Conservation (phyloP, 2,888 invertebrate species). For the Sericinus montela region DNA sequence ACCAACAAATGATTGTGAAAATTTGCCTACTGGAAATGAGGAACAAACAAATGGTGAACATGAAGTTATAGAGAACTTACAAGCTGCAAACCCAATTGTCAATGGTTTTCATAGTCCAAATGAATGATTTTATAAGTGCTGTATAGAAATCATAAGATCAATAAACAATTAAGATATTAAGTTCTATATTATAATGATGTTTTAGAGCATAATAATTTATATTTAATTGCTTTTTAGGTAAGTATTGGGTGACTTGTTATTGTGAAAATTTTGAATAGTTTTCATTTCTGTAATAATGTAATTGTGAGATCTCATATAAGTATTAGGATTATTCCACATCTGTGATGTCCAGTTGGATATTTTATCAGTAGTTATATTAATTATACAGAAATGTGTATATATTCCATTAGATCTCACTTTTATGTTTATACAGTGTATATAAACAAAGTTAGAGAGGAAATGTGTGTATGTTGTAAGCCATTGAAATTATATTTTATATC, state of each 20-base stretch:
- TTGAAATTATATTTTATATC: slow-evolving; percentile 13
- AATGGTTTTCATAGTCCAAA: slow-evolving; percentile 61
- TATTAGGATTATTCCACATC: slow-evolving; percentile 42
- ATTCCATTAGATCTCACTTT: slow-evolving; percentile 61
- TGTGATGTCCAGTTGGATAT: slow-evolving; percentile 60
- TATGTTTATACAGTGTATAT: slow-evolving; percentile 54
- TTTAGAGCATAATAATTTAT: slow-evolving; percentile 30
- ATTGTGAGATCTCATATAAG: slow-evolving; percentile 55
- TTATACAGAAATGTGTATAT: slow-evolving; percentile 31
- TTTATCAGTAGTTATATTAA: slow-evolving; percentile 37
- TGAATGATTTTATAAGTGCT: slow-evolving; percentile 20
- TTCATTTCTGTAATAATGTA: slow-evolving; percentile 49
- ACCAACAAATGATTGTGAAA: slow-evolving; percentile 27
- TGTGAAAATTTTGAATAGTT: slow-evolving; percentile 30
- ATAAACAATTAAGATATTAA: neutral
- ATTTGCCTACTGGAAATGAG: slow-evolving; percentile 22
- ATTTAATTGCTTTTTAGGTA: slow-evolving; percentile 39
- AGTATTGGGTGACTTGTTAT: slow-evolving; percentile 29
- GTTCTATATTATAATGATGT: slow-evolving; percentile 15
- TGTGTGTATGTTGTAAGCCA: slow-evolving; percentile 14
- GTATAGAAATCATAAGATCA: neutral
- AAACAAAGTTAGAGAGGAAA: slow-evolving; percentile 19
- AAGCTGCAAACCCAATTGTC: slow-evolving; percentile 41
- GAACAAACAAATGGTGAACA: slow-evolving; percentile 34
- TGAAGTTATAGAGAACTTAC: slow-evolving; percentile 13